These are phyloP conservation scores for Bombylius discolor DNA, from an alignment of 2,888 invertebrate genomes.

Conservation along the genomic window DNA sequence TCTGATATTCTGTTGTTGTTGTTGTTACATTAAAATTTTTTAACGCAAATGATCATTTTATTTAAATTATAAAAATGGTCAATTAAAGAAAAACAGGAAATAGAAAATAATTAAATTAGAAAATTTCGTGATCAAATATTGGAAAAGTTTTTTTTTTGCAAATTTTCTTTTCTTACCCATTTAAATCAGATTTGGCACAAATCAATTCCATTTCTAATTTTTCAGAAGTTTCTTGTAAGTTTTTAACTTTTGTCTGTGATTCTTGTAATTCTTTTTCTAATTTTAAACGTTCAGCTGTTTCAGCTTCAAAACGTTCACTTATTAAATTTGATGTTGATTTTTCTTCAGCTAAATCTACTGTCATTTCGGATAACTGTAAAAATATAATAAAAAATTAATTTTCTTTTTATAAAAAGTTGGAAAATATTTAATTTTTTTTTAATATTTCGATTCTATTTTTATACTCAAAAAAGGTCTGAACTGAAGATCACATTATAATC, in stretches of 20 bases:
- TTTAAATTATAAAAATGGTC: background rate
- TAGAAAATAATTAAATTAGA: background rate
- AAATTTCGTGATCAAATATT: no score
- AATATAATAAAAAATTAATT: no score
- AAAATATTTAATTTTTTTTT: no score
- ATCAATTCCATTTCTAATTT: slow-evolving; percentile 75
- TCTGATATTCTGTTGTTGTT: slow-evolving; percentile 45
- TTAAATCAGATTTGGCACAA: slow-evolving; percentile 56
- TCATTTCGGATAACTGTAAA: slow-evolving; percentile 76
- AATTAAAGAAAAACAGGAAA: background rate
- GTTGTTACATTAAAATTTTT: background rate
- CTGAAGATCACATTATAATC: no score
- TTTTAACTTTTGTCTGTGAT: slow-evolving; percentile 60
- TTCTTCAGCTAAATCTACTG: slow-evolving; percentile 84
- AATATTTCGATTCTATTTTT: no score
- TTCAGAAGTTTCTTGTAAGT: slow-evolving; percentile 65
- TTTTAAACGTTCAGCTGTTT: slow-evolving; percentile 68
- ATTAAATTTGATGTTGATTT: slow-evolving; percentile 80
- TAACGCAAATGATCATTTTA: background rate
- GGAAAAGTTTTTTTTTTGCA: no score
- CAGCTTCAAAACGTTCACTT: slow-evolving; percentile 79
- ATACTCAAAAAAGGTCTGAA: no score
- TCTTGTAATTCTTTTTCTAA: slow-evolving; percentile 81
- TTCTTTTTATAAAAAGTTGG: no score
- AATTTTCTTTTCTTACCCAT: slow-evolving; percentile 20